Evolutionary conservation across 2,888 invertebrate genomes (phyloP).

Genomic region (Plebejus melissa): DNA sequence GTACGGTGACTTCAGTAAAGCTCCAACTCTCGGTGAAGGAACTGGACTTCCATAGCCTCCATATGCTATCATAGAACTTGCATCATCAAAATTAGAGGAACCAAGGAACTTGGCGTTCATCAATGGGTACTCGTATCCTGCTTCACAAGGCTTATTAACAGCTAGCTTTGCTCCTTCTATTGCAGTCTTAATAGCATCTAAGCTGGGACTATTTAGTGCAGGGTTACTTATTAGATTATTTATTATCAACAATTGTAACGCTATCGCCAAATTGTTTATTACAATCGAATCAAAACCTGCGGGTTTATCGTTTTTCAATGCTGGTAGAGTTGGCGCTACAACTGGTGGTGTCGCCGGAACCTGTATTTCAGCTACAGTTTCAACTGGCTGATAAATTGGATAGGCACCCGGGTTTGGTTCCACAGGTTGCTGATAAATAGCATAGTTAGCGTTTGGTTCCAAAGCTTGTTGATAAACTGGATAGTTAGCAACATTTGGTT

Average conservation of each 20-base stretch:
- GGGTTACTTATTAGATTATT: conserved; percentile 57
- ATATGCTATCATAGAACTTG: conserved; percentile 35
- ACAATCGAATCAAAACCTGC: conserved; percentile 49
- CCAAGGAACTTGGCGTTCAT: conserved; percentile 45
- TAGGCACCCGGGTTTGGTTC: conserved; percentile 20
- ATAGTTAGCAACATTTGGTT: conserved; percentile 6
- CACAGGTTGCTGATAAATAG: conserved; percentile 6
- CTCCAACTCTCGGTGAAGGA: conserved; percentile 35
- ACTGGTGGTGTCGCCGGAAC: conserved; percentile 6
- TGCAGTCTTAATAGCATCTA: conserved; percentile 4
- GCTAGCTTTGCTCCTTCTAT: conserved; percentile 13
- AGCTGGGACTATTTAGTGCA: conserved; percentile 29
- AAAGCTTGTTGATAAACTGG: conserved; percentile 5
- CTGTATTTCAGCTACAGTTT: background rate
- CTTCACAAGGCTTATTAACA: conserved; percentile 32
- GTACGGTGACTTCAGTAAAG: conserved; percentile 42
- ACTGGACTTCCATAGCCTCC: conserved; percentile 33
- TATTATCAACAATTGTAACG: conserved; percentile 58
- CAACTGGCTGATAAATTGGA: conserved; percentile 23
- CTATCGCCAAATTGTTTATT: conserved; percentile 63
- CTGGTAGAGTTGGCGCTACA: background rate
- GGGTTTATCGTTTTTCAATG: conserved; percentile 26
- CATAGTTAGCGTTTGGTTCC: conserved; percentile 2
- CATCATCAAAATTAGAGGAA: conserved; percentile 41
- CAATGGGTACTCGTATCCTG: conserved; percentile 38